Evolutionary conservation across 2,888 invertebrate genomes (phyloP), one percentile per base, ranked within the genome.

Genomic region (Cephus runcator): DNA sequence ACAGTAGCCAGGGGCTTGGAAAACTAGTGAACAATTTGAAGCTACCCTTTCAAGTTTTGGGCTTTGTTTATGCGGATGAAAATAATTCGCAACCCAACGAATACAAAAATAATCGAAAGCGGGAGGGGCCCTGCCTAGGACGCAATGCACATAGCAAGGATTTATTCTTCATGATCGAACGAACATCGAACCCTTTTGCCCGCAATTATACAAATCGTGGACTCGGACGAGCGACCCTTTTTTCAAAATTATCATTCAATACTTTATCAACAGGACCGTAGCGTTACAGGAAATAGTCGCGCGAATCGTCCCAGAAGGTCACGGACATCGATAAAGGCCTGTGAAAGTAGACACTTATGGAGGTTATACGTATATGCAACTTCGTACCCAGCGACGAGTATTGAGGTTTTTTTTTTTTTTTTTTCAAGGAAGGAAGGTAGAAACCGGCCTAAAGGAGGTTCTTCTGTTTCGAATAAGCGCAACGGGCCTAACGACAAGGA

Each of bases 1-100:
- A 90, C 89, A 87, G 85, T 86, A 83, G 80, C 83, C 84, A 86
- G 84, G 83, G 87, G 86, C 84, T 83, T 83, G 84, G 83, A 87
- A 88, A 90, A 89, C 89, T 87, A 88, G 85, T 85, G 85, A 90
- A 88, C 88, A 89, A 90, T 90, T 90, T 89, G 85, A 89, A 87
- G 77, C 77, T 80, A 86, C 87, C 77, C 88, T 89, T 90, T 88
- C 88, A 90, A 89, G 88, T 90, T 87, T 86, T 83, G 84, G 23
- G 87, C 88, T 89, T 89, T 90, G 88, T 89, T 90, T 89, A 87
- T 87, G 86, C 86, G 85, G 85, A 89, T 87, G 87, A 87, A 88
- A 88, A 89, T 88, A 89, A 89, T 88, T 86, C 83, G 80, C 81
- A 81, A 80, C 81, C 80, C 80, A 73, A 76, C 69, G 76, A 69